Evolutionary conservation across 2,797 vertebrate species (phyloP).

Genomic region (Sebastes matsubarae): DNA sequence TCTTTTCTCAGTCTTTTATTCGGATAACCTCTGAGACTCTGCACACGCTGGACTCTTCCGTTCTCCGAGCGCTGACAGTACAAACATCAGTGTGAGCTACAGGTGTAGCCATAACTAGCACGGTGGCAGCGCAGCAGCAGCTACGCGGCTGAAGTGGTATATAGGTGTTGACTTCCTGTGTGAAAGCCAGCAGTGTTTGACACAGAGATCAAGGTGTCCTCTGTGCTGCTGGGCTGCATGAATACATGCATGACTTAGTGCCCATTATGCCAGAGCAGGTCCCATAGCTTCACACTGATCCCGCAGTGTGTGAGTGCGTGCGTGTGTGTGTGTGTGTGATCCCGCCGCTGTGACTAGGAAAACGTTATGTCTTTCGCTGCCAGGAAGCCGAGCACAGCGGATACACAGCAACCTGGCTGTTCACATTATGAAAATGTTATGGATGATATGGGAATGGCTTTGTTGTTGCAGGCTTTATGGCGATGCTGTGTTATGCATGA

Average conservation of each 20-base stretch:
- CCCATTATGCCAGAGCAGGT: slow-evolving; percentile 48
- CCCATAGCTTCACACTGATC: slow-evolving; percentile 27
- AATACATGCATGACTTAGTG: slow-evolving; percentile 66
- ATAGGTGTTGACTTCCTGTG: slow-evolving; percentile 29
- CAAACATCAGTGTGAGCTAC: background rate
- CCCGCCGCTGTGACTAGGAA: slow-evolving; percentile 9
- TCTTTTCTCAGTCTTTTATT: background rate
- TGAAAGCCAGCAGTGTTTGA: slow-evolving; percentile 35
- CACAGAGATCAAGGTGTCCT: slow-evolving; percentile 51
- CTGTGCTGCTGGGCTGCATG: slow-evolving; percentile 46
- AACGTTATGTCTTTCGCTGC: slow-evolving; percentile 32
- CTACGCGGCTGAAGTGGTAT: background rate
- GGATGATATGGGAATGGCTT: slow-evolving; percentile 36
- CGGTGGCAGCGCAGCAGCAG: background rate
- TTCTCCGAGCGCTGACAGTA: background rate
- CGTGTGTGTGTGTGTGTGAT: slow-evolving; percentile 1
- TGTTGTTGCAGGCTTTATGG: slow-evolving; percentile 24
- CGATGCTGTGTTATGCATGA: slow-evolving; percentile 31
- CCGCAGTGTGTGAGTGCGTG: background rate
- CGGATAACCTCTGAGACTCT: background rate
- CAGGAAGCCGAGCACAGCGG: background rate
- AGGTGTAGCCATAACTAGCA: background rate
- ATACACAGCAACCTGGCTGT: background rate
- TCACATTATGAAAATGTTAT: slow-evolving; percentile 60
- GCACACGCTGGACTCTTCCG: background rate